Percentiles rank a stretch among this genome's conserved stretches.
These are phyloP conservation scores for Coboldia fuscipes DNA, from an alignment of 1,140 invertebrate genomes.

Conservation along the genomic window DNA sequence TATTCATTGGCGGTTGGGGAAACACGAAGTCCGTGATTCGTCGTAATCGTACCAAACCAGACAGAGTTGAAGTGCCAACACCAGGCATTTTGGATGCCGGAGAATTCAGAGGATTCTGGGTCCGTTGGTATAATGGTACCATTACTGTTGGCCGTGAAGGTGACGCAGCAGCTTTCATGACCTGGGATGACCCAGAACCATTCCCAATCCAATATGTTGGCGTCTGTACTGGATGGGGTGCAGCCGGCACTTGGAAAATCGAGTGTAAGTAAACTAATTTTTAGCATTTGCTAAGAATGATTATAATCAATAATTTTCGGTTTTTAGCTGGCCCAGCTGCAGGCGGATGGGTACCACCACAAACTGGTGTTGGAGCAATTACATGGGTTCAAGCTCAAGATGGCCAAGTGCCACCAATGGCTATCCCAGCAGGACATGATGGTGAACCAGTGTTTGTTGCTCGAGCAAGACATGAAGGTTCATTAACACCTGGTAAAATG, in stretches of 20 bases:
- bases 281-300: too few species aligned
- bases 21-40: constrained; percentile 67
- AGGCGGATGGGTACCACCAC: constrained; percentile 14
- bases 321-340: constrained; percentile 5
- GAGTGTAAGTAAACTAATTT: constrained; percentile 46
- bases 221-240: constrained; percentile 68
- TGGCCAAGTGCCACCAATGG: constrained; percentile 44
- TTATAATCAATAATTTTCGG: background rate
- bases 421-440: constrained; percentile 49
- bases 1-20: constrained; percentile 66
- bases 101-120: constrained; percentile 63
- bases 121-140: constrained; percentile 45
- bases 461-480: constrained; percentile 48
- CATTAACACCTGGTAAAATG: constrained; percentile 56
- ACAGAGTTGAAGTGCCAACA: constrained; percentile 47
- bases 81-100: constrained; percentile 40
- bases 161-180: constrained; percentile 43
- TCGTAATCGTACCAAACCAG: constrained; percentile 53
- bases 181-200: constrained; percentile 42
- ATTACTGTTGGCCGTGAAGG: constrained; percentile 44
- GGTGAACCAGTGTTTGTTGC: constrained; percentile 50
- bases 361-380: constrained; percentile 9
- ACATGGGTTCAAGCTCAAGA: constrained; percentile 42
- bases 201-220: constrained; percentile 49
- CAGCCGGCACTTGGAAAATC: constrained; percentile 58